phyloP scores from a whole-genome alignment of 2,888 invertebrate genomes.

The Nomada goodeniana region DNA sequence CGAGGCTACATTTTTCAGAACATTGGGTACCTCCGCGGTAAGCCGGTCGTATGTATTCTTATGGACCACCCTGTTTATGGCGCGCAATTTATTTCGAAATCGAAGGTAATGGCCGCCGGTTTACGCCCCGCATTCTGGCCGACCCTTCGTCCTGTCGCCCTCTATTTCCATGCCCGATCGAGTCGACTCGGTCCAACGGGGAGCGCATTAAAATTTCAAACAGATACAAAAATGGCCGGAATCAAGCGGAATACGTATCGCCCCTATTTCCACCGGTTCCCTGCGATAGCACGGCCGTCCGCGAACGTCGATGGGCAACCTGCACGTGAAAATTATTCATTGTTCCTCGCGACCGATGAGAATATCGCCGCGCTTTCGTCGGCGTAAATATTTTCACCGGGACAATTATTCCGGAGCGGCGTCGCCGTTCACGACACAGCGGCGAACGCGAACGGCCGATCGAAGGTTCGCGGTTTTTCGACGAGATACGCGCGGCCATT shows the following conservation, averaged over 20 bases:
- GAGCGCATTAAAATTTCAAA: constrained; percentile 82
- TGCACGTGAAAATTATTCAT: constrained; percentile 39
- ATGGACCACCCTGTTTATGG: constrained; percentile 83
- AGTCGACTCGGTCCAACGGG: constrained; percentile 52
- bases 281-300: constrained; percentile 27
- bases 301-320: no score
- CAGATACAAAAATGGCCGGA: constrained; percentile 77
- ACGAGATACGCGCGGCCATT: constrained; percentile 28
- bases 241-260: constrained; percentile 78
- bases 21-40: constrained; percentile 77
- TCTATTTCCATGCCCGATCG: constrained; percentile 4
- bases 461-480: constrained; percentile 37
- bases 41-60: constrained; percentile 83
- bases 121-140: constrained; percentile 75
- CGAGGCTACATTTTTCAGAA: constrained; percentile 77
- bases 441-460: constrained; percentile 36
- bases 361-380: background rate
- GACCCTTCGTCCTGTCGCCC: constrained; percentile 51
- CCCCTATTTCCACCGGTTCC: constrained; percentile 66
- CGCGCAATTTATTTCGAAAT: constrained; percentile 83
- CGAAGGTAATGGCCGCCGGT: constrained; percentile 83
- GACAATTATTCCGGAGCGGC: background rate
- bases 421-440: constrained; percentile 22
- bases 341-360: background rate
- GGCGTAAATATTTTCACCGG: constrained; percentile 10